Conservation (phyloP, 1,140 invertebrate genomes). For the Chironomus striatipennis region DNA sequence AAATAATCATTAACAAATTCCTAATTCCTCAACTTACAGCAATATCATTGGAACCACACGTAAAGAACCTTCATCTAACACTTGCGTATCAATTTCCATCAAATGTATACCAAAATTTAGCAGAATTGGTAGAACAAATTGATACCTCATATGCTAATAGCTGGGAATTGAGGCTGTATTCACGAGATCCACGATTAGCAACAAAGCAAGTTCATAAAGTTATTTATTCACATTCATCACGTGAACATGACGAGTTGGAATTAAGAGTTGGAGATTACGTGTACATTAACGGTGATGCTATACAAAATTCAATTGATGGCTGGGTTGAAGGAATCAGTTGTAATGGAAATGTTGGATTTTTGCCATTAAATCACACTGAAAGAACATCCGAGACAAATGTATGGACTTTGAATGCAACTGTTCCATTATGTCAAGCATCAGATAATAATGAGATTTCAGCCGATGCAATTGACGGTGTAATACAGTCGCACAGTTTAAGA, state of each 20-base stretch:
- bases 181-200: constrained; percentile 63
- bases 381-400: constrained; percentile 79
- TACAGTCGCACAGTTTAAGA: background rate
- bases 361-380: constrained; percentile 74
- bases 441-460: constrained; percentile 40
- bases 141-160: constrained; percentile 52
- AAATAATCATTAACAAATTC: too few species aligned
- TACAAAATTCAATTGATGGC: constrained; percentile 64
- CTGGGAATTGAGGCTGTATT: constrained; percentile 83
- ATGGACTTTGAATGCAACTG: constrained; percentile 74
- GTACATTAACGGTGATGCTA: constrained; percentile 64
- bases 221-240: constrained; percentile 64
- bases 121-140: constrained; percentile 61
- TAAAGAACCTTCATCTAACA: constrained; percentile 78
- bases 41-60: constrained; percentile 61
- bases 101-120: constrained; percentile 59
- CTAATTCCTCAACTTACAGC: constrained; percentile 41
- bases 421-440: constrained; percentile 44
- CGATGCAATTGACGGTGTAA: constrained; percentile 39
- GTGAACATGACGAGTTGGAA: constrained; percentile 75
- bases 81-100: constrained; percentile 78
- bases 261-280: constrained; percentile 78
- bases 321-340: constrained; percentile 84
- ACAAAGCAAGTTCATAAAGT: constrained; percentile 76
- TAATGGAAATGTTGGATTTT: constrained; percentile 67